Evolutionary conservation across 2,888 invertebrate genomes (phyloP), one percentile per base, ranked within the genome.

Genomic region (Nomada fabriciana): DNA sequence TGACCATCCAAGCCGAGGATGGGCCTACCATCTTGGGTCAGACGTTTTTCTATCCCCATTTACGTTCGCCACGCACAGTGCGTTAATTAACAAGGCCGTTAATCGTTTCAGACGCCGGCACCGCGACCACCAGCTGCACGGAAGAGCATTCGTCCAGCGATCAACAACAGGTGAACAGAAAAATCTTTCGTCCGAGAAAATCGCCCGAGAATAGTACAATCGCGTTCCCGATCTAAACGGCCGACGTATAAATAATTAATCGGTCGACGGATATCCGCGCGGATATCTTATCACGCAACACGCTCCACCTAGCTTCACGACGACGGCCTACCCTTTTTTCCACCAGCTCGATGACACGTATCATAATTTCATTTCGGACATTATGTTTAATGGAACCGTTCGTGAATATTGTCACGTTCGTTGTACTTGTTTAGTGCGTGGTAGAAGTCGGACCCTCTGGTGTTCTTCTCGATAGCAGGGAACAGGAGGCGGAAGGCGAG

Each of bases 1-100:
- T 93, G 76, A 93, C 93, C 23, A 92, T 94, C 79, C 94, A 93
- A 85, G 95, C 95, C 0, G 95, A 94, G 81, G 94, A 95, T 91
- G 94, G 93, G 63, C 91, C 93, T 11, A 89, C 91, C 50, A 88
- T 91, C 59, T 83, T 91, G 75, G 93, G 93, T 92, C 72, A 84
- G 89, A 15, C 47, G 15, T 86, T 25, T 52, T 0, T 2, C 0
- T 47, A 2, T 11, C 11, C 20, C 0, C 36, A 9, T 11, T 13
- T 61, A 0, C 15, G 13, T 2, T 10, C 15, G 9, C 36, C 15
- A 13, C 47, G 13, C 1, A 3, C 47, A 13, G 47, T 1, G 47
- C 2, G 47, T 15, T 47, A 13, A 47, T 47, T 47, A 47, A 47
- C 10, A 15, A 47, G 36, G 7, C 2, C 13, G 47, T 15, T 18